Percentiles rank a stretch among this genome's conserved stretches.
phyloP scores from a whole-genome alignment of 92 coral and sea anemone genomes.

The Porites rus region DNA sequence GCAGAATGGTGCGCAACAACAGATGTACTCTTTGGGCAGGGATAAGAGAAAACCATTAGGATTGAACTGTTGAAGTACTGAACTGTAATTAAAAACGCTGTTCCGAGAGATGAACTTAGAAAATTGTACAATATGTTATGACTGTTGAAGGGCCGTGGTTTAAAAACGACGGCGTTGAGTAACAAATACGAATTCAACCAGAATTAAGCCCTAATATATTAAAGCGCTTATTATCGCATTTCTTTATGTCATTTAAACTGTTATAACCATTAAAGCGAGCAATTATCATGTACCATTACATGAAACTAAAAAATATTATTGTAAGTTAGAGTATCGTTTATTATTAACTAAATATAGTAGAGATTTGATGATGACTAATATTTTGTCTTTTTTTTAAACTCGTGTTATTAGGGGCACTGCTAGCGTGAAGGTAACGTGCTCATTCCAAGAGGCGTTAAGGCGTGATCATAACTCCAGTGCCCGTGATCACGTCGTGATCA shows the following conservation, averaged over 20 bases:
- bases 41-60: background rate
- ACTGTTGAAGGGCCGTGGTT: too few relatives aligned
- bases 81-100: too few relatives aligned
- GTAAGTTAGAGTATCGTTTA: background rate
- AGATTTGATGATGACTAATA: conserved; percentile 13
- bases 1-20: conserved; percentile 47
- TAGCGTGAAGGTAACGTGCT: background rate
- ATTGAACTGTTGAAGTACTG: too few relatives aligned
- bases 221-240: background rate
- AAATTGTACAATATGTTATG: too few relatives aligned
- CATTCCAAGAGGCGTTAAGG: conserved; percentile 7
- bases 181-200: too few relatives aligned
- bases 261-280: background rate
- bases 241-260: background rate
- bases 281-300: background rate
- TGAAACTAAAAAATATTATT: background rate
- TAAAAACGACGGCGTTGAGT: too few relatives aligned
- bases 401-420: background rate
- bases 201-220: too few relatives aligned
- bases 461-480: background rate
- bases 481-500: background rate
- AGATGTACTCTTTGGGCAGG: conserved; percentile 44
- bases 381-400: background rate
- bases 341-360: conserved; percentile 1
- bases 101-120: too few relatives aligned